phyloP scores from a whole-genome alignment of 2,797 vertebrate genomes.

The Streptopelia turtur region DNA sequence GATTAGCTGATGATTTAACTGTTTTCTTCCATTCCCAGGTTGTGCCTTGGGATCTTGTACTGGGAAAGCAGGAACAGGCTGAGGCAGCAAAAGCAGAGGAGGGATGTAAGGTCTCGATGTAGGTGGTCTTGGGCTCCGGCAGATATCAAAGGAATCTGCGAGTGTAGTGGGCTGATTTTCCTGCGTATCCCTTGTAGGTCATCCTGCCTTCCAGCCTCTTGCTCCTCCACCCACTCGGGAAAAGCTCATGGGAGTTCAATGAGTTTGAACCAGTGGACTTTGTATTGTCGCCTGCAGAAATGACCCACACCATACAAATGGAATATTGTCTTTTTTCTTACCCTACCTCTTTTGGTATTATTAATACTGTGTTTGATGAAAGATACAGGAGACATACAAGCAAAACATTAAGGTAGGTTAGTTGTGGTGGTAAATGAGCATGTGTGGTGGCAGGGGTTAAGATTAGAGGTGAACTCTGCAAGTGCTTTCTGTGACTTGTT shows the following conservation, averaged over 20 bases:
- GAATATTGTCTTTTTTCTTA: background rate
- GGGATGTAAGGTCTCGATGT: background rate
- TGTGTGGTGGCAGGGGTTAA: background rate
- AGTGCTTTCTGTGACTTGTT: background rate
- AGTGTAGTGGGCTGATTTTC: background rate
- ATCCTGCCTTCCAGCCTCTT: background rate
- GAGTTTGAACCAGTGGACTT: background rate
- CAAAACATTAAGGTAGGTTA: background rate
- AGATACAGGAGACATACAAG: background rate
- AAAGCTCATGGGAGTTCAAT: background rate
- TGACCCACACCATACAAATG: background rate
- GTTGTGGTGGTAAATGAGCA: background rate
- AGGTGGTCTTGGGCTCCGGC: constrained; percentile 29
- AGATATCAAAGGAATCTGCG: background rate
- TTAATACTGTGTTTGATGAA: background rate
- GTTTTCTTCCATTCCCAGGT: background rate
- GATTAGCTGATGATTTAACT: background rate
- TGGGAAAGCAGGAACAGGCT: constrained; percentile 13
- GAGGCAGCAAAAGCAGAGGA: background rate
- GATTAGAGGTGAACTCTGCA: background rate
- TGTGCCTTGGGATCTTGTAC: background rate
- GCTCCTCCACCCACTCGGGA: background rate
- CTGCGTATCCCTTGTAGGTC: background rate
- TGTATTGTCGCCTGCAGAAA: background rate
- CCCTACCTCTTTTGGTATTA: background rate